Conservation (phyloP, 2,888 invertebrate species). For the Nasonia oneida region DNA sequence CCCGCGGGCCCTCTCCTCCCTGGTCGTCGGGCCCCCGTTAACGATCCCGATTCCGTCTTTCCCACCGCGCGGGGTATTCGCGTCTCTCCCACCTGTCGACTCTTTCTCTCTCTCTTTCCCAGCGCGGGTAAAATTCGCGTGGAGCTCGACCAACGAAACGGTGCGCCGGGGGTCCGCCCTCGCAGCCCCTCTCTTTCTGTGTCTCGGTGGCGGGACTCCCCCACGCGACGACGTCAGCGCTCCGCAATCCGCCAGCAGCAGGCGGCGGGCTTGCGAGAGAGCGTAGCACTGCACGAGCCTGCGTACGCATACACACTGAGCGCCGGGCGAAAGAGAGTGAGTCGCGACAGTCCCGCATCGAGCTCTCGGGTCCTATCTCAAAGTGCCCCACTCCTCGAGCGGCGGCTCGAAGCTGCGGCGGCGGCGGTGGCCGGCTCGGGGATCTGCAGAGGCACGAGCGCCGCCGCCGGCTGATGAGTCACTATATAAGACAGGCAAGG, state of each 20-base stretch:
- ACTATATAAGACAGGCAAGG: slow-evolving; percentile 79
- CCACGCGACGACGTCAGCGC: slow-evolving; percentile 5
- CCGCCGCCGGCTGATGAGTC: slow-evolving; percentile 76
- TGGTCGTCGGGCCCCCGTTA: slow-evolving; percentile 20
- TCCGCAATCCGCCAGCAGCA: not conserved
- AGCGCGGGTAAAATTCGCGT: slow-evolving; percentile 61
- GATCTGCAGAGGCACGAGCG: slow-evolving; percentile 59
- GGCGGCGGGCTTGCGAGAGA: not conserved
- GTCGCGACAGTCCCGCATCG: slow-evolving; percentile 52
- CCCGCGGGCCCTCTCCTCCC: not conserved
- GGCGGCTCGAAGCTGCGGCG: not conserved
- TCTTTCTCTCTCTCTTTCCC: slow-evolving; percentile 32
- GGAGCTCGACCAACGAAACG: slow-evolving; percentile 71
- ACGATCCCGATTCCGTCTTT: not conserved
- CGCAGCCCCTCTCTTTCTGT: slow-evolving; percentile 68
- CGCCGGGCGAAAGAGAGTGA: slow-evolving; percentile 50
- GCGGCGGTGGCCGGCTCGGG: slow-evolving; percentile 43
- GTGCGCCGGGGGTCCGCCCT: slow-evolving; percentile 70
- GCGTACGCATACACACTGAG: slow-evolving; percentile 53
- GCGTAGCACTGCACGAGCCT: slow-evolving; percentile 53
- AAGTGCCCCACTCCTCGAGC: slow-evolving; percentile 9
- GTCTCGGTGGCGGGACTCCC: slow-evolving; percentile 32
- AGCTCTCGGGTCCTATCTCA: slow-evolving; percentile 13
- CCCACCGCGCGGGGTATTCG: not conserved
- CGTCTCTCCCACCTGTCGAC: not conserved